Base-by-base conservation (phyloP, 2,797 vertebrate genomes). In the Botia almorhae region DNA sequence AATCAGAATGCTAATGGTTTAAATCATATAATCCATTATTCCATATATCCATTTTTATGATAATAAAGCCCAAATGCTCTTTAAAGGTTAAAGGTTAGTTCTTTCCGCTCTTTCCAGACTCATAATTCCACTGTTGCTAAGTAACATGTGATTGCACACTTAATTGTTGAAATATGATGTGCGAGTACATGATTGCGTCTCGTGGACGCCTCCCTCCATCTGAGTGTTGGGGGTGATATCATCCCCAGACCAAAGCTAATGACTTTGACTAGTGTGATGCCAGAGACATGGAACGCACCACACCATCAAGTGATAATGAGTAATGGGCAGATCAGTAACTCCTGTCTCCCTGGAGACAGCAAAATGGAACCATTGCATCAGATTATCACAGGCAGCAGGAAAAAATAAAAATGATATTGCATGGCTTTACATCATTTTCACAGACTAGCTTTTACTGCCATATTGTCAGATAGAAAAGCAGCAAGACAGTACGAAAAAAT, bases 341-440 rank as follows among this genome's bases (percentile, higher is more conserved):
- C 64, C 10, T 14, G 60, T 75, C 36, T 86, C 85, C 80, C 78
- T 78, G 76, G 79, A 82, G 81, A 87, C 36, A 13, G 55, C 5
- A 67, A 81, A 84, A 85, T 81, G 73, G 74, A 85, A 87, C 69
- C 36, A 63, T 84, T 85, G 84, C 88, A 85, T 86, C 86, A 87
- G 69, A 77, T 78, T 73, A 83, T 64, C 46, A 79, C 23, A 67
- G 58, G 17, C n/a, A 43, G n/a, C 16, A 33, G 33, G 8, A 53
- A 82, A 81, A 72, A 74, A 39, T 33, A 19, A 19, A 65, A 80
- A 74, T 53, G 4, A 70, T 68, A 76, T 88, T 89, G 84, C 88
- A 77, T 76, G 48, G 51, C 55, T 88, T 88, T 88, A 85, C 87
- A 89, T 88, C 87, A 89, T 84, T 84, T 82, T 75, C 36, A 81